A percentile compares a stretch with the other conserved stretches of the same genome.
These are phyloP conservation scores for Lochmaea crataegi DNA, from an alignment of 2,888 invertebrate genomes.

Conservation along the genomic window DNA sequence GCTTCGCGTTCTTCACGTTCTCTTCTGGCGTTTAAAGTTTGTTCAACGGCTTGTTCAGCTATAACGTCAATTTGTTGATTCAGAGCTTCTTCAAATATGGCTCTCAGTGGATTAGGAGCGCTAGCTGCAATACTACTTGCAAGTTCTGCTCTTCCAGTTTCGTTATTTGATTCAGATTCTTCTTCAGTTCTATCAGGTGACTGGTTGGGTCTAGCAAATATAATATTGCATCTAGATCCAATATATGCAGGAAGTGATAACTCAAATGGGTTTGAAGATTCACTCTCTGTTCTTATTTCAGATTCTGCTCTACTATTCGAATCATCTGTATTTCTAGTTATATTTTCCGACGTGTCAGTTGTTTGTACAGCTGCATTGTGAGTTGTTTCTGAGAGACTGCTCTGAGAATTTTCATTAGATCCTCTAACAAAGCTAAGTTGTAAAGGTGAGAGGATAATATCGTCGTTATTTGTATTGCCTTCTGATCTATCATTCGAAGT, in stretches of 20 bases:
- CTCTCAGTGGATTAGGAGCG: conserved; percentile 42
- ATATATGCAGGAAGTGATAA: conserved; percentile 42
- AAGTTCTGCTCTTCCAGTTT: conserved; percentile 34
- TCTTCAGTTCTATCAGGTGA: conserved; percentile 37
- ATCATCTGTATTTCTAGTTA: conserved; percentile 45
- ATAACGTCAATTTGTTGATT: conserved; percentile 43
- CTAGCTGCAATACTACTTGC: conserved; percentile 35
- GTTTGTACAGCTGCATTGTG: conserved; percentile 50
- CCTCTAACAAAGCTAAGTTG: conserved; percentile 45
- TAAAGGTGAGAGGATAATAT: conserved; percentile 46
- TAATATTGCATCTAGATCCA: conserved; percentile 34
- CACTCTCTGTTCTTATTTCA: conserved; percentile 48
- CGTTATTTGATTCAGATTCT: conserved; percentile 39
- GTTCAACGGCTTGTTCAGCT: conserved; percentile 28
- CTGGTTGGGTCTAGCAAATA: conserved; percentile 38
- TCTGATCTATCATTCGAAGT: conserved; percentile 48
- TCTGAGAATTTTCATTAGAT: conserved; percentile 45
- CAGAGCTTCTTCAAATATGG: conserved; percentile 50
- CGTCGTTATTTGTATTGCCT: conserved; percentile 44
- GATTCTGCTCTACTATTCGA: conserved; percentile 49
- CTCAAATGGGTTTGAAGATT: conserved; percentile 49
- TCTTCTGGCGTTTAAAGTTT: conserved; percentile 11
- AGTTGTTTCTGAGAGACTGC: conserved; percentile 44
- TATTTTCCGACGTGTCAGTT: conserved; percentile 39
- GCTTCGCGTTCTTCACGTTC: conserved; percentile 16